Evolutionary conservation across 2,888 invertebrate genomes (phyloP).

Genomic region (Odiellus spinosus): DNA sequence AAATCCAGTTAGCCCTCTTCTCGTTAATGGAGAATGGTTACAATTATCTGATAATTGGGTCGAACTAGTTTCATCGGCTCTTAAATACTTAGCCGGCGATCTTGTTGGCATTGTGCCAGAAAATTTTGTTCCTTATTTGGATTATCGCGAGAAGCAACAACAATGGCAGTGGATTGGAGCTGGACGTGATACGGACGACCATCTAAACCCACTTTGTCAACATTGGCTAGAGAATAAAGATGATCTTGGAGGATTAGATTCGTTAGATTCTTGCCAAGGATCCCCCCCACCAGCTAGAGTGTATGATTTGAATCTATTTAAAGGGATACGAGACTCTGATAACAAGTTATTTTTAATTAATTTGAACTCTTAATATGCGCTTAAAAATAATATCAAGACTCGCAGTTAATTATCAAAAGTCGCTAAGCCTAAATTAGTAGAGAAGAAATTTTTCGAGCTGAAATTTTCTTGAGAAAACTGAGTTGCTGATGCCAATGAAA

Average conservation of each 20-base stretch:
- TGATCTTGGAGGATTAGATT: constrained; percentile 19
- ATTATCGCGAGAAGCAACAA: constrained; percentile 48
- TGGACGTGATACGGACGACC: constrained; percentile 70
- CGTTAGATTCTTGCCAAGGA: constrained; percentile 24
- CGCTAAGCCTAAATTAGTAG: no score
- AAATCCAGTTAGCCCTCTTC: constrained; percentile 24
- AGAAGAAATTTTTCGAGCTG: no score
- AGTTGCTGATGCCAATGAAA: no score
- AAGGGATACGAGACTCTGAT: no score
- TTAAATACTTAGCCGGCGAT: constrained; percentile 69
- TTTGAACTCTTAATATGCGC: no score
- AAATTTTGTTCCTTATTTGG: constrained; percentile 75
- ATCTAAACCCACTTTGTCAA: constrained; percentile 54
- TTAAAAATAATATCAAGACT: no score
- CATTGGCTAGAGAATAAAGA: constrained; percentile 47
- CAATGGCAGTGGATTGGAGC: constrained; percentile 84
- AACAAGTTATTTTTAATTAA: no score
- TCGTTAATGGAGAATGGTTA: constrained; percentile 28
- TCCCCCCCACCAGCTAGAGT: constrained; percentile 31
- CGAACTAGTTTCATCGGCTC: constrained; percentile 53
- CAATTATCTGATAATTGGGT: constrained; percentile 36
- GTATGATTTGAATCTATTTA: constrained; percentile 20
- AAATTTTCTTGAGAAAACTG: no score
- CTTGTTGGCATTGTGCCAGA: constrained; percentile 51
- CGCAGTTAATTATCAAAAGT: no score